Conservation (phyloP, 2,113 vertebrate species). For the Gallinago media region DNA sequence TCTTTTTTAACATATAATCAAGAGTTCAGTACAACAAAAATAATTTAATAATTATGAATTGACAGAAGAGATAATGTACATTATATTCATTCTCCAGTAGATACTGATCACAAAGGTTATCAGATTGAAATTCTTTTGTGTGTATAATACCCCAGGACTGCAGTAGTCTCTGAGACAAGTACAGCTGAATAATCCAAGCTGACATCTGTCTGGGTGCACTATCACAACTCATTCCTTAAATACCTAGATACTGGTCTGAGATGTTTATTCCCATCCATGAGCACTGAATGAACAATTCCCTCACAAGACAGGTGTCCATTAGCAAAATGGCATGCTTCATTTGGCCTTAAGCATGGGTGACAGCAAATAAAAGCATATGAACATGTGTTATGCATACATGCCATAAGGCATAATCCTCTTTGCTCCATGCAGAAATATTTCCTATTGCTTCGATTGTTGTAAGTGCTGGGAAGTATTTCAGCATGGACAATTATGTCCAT, state of each 20-base stretch:
- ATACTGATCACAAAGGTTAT: background rate
- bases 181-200: constrained; percentile 41
- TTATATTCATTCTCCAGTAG: background rate
- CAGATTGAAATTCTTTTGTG: background rate
- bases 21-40: background rate
- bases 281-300: constrained; percentile 34
- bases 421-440: constrained; percentile 23
- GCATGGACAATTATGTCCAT: background rate
- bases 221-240: constrained; percentile 24
- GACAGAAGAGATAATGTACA: background rate
- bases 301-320: constrained; percentile 42
- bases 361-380: constrained; percentile 47
- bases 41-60: background rate
- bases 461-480: background rate
- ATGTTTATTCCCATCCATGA: constrained; percentile 18
- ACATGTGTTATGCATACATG: constrained; percentile 33
- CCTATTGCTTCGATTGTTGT: background rate
- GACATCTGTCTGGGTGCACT: constrained; percentile 33
- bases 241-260: constrained; percentile 31
- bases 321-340: constrained; percentile 38
- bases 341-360: constrained; percentile 15
- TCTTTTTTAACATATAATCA: background rate
- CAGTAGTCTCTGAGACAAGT: background rate
- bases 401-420: constrained; percentile 42
- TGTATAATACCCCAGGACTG: background rate